A percentile compares a stretch with the other conserved stretches of the same genome.
phyloP scores from a whole-genome alignment of 2,797 vertebrate genomes.

The Tauraco hartlaubi region DNA sequence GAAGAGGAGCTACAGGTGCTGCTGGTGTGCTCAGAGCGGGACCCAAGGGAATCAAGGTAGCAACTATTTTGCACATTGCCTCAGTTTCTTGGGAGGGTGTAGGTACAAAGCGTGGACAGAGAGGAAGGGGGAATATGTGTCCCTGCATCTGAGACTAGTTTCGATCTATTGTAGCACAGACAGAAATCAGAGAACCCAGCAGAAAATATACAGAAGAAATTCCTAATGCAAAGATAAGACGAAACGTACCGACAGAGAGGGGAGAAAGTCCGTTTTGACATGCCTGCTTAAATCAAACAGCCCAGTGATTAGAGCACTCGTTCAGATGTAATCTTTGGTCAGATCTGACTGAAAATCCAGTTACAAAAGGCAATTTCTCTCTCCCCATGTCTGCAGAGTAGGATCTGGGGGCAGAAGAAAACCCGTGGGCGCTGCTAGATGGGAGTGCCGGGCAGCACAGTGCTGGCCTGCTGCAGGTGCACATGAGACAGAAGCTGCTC shows the following conservation, averaged over 20 bases:
- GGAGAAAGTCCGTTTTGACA: not conserved
- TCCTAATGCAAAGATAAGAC: not conserved
- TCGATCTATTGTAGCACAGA: not conserved
- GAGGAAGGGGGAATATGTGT: not conserved
- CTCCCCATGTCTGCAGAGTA: not conserved
- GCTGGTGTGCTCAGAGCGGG: not conserved
- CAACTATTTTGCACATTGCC: not conserved
- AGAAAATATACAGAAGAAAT: not conserved
- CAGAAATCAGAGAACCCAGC: not conserved
- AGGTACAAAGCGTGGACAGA: not conserved
- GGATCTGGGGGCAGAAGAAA: not conserved
- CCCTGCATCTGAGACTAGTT: not conserved
- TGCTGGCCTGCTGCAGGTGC: not conserved
- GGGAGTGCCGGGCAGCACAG: not conserved
- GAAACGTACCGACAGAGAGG: not conserved
- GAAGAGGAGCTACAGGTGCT: not conserved
- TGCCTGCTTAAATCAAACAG: not conserved
- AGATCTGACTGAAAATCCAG: not conserved
- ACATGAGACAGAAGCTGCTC: not conserved
- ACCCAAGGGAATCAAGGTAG: not conserved
- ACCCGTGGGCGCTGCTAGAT: not conserved
- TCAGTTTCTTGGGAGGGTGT: not conserved
- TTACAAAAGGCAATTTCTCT: not conserved
- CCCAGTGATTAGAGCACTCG: not conserved
- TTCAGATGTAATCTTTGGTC: not conserved